Evolutionary conservation across 2,888 invertebrate genomes (phyloP), one percentile per base, ranked within the genome.

Genomic region (Aricia artaxerxes): DNA sequence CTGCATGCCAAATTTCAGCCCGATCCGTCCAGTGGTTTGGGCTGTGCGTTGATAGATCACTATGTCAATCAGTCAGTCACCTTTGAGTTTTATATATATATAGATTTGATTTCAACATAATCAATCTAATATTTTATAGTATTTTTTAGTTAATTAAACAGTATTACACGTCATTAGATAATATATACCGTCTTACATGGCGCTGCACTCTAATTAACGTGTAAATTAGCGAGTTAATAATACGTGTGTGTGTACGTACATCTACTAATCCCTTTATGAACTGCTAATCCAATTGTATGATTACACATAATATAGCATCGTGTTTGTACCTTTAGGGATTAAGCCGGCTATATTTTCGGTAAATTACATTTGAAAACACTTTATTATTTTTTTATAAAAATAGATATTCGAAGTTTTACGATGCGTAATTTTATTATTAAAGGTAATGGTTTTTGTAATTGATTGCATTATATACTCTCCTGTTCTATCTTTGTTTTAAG

Each of bases 211-310:
- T 44, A 73, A 73, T 73, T 73, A 73, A 44, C 44, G 44, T 73
- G 73, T 44, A 69, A 16, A 73, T 73, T 73, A 73, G 44, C n/a
- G 9, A 44, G 35, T 69, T 69, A 69, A 69, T 69, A 69, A 69
- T 38, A 69, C 69, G 38, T 38, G 13, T 69, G 69, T 69, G 35
- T 69, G 64, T 69, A 31, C 16, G 69, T 69, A 69, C 69, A 38
- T 69, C 69, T 38, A 38, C 35, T 69, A 69, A 69, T 69, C 69
- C 69, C 69, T 69, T 69, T 69, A 69, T 38, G 69, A 69, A 69
- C 69, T 69, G 69, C 69, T 69, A 38, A 69, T 69, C 69, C 69
- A 69, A 69, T 69, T 69, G 38, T 69, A 69, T 69, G 35, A 69
- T 69, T 69, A 38, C 38, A 38, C 69, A 69, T 69, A 69, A 35